Evolutionary conservation across 2,888 invertebrate species (phyloP).

Genomic region (Venusia cambrica): DNA sequence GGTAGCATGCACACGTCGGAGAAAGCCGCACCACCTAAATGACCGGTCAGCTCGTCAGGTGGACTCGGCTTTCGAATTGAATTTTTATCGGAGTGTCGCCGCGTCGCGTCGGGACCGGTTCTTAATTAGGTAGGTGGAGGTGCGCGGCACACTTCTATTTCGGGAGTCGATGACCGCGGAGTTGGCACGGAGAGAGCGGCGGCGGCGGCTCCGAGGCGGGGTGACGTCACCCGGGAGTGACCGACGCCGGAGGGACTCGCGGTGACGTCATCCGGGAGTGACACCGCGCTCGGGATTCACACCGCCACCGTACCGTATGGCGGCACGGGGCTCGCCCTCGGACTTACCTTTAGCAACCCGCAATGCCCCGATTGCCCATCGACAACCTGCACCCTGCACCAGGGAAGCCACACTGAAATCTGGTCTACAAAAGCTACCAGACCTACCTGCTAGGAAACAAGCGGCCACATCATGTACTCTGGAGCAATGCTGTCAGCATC

Average conservation of each 20-base stretch:
- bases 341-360: no score
- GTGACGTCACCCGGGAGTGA: slow-evolving; percentile 33
- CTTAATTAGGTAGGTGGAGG: slow-evolving; percentile 66
- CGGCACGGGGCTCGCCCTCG: no score
- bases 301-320: slow-evolving; percentile 39
- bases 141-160: slow-evolving; percentile 72
- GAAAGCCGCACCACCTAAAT: slow-evolving; percentile 68
- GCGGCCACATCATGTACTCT: no score
- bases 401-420: no score
- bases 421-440: no score
- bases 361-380: no score
- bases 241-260: slow-evolving; percentile 53
- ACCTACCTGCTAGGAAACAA: no score
- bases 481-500: no score
- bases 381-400: no score
- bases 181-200: slow-evolving; percentile 52
- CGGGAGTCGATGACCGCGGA: slow-evolving; percentile 78
- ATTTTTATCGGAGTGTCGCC: slow-evolving; percentile 66
- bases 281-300: slow-evolving; percentile 37
- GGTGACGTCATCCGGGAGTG: slow-evolving; percentile 32
- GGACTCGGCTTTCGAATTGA: slow-evolving; percentile 74
- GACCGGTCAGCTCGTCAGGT: slow-evolving; percentile 70
- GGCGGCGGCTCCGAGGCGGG: slow-evolving; percentile 55
- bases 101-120: slow-evolving; percentile 63
- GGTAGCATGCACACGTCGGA: slow-evolving; percentile 46